Evolutionary conservation across 2,888 invertebrate genomes (phyloP), one percentile per base, ranked within the genome.

Genomic region (Drosophila mimica): DNA sequence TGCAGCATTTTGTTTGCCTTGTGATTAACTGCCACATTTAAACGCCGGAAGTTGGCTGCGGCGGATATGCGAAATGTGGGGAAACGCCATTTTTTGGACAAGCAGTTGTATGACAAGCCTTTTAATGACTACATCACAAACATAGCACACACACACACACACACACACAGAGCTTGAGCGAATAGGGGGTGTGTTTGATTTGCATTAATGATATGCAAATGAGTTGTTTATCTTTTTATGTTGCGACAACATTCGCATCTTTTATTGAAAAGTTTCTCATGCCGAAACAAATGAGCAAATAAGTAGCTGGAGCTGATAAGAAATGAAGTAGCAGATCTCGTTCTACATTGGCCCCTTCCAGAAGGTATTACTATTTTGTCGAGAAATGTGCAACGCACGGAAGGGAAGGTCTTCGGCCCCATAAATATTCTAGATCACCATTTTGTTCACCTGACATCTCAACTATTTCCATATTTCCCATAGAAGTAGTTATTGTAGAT

Each of bases 121-220:
- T 85, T 88, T 88, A 88, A 78, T 78, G 82, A 77, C 65, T 62
- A 71, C 64, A 81, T 49, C 46, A 68, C 68, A 68, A 48, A 52
- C 40, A 25, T 25, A 61, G 53, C 34, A 43, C 56, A 46, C 48
- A 43, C 61, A 34, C n/a, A 48, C 9, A 57, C 40, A 51, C 52
- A 31, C 30, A 28, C 17, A 7, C 31, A 15, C 34, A 30, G 4
- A 20, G 36, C 8, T 7, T 2, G 48, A 25, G 30, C 9, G 40
- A n/a, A 36, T 56, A 8, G 40, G 31, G 9, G 43, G 52, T 46
- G 17, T 46, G 31, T 67, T 64, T 75, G 72, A 89, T 88, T 81
- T 90, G 83, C 83, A 81, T 90, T 90, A 89, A 89, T 89, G 88
- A 77, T 76, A 91, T 89, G 89, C 85, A 89, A 89, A 89, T 89